These are phyloP conservation scores for Phenganax stokvisi DNA, from an alignment of 92 coral and sea anemone species.

Conservation along the genomic window DNA sequence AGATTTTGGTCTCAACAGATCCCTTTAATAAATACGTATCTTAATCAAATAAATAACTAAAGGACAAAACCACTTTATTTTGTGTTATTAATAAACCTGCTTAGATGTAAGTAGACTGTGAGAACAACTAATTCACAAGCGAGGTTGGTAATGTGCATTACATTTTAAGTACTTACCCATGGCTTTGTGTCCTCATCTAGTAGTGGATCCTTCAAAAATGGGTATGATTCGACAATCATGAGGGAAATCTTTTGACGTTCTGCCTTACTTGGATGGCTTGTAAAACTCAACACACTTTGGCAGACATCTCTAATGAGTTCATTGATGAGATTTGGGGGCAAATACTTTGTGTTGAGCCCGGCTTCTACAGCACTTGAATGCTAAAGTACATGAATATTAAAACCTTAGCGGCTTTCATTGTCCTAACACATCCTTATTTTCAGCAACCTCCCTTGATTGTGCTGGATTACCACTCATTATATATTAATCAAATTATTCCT, in stretches of 20 bases:
- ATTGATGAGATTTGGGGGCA: constrained; percentile 15
- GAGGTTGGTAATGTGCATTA: no score
- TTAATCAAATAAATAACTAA: no score
- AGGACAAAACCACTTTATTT: no score
- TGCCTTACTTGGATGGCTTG: constrained; percentile 25
- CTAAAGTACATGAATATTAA: background rate
- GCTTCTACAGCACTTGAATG: constrained; percentile 45
- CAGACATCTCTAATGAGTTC: constrained; percentile 21
- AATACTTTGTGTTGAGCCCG: constrained; percentile 27
- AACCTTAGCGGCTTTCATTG: no score
- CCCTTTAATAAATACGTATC: background rate
- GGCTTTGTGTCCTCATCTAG: constrained; percentile 38
- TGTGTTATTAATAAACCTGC: no score
- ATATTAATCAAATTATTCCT: no score
- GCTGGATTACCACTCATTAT: no score
- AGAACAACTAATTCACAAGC: no score
- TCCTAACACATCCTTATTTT: no score
- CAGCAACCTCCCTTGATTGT: no score
- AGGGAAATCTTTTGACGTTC: constrained; percentile 32
- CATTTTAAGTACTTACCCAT: constrained; percentile 36
- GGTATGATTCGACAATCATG: constrained; percentile 16
- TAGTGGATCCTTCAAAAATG: constrained; percentile 38
- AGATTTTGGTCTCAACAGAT: background rate
- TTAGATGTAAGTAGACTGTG: no score
- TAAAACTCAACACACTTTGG: constrained; percentile 34